phyloP scores from a whole-genome alignment of 30 jellyfish, hydroid and myxozoan genomes.

The Clytia hemisphaerica region DNA sequence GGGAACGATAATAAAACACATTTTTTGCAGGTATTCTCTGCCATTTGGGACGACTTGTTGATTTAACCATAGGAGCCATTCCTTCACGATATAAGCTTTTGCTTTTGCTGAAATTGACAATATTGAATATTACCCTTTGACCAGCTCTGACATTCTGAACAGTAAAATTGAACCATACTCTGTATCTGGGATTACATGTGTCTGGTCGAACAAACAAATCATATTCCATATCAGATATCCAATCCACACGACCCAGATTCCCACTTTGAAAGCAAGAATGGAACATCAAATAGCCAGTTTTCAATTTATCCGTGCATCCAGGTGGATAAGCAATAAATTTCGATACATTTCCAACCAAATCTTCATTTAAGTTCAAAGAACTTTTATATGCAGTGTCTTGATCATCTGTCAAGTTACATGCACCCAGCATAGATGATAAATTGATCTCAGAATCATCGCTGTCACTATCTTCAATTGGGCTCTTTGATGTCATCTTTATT shows the following conservation, averaged over 20 bases:
- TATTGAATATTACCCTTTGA: constrained; percentile 75
- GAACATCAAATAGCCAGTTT: constrained; percentile 63
- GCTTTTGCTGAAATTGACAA: constrained; percentile 82
- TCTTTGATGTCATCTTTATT: too few relatives aligned
- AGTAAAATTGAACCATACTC: constrained; percentile 92
- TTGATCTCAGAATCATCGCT: too few relatives aligned
- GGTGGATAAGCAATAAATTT: constrained; percentile 63
- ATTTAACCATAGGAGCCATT: constrained; percentile 87
- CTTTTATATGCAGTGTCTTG: too few relatives aligned
- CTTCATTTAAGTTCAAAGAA: constrained; percentile 26
- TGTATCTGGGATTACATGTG: constrained; percentile 74
- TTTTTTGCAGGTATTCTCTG: constrained; percentile 83
- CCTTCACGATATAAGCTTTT: constrained; percentile 87
- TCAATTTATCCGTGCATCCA: constrained; percentile 40
- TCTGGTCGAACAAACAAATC: constrained; percentile 89
- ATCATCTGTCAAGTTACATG: too few relatives aligned
- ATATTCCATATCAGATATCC: constrained; percentile 74
- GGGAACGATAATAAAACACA: constrained; percentile 81
- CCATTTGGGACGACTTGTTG: constrained; percentile 85
- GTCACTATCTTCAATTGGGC: too few relatives aligned
- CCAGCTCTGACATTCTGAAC: constrained; percentile 59
- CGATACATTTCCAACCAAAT: constrained; percentile 71
- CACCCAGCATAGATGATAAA: too few relatives aligned
- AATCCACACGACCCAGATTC: constrained; percentile 83
- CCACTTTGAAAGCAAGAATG: constrained; percentile 85